Evolutionary conservation across 2,113 vertebrate species (phyloP).

Genomic region (Quiscalus mexicanus): DNA sequence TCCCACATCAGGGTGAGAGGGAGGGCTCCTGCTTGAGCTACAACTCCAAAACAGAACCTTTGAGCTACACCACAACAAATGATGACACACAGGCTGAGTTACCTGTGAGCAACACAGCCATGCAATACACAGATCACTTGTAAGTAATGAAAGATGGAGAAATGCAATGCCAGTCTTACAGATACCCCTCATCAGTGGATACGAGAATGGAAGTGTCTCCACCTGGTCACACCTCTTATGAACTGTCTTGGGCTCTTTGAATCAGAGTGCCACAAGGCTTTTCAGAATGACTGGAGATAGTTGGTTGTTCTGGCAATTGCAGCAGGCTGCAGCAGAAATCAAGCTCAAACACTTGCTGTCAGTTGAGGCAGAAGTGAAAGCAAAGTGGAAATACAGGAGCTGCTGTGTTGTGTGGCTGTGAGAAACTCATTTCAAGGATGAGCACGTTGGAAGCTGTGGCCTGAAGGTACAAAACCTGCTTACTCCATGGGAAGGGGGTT

Average conservation of each 20-base stretch:
- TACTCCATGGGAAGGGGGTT: background rate
- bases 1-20: background rate
- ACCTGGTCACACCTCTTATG: fast-evolving
- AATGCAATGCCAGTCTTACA: background rate
- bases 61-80: background rate
- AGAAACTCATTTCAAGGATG: background rate
- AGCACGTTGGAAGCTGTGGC: background rate
- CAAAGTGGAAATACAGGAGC: background rate
- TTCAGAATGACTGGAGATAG: background rate
- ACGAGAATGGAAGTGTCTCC: background rate
- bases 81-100: background rate
- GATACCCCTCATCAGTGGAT: background rate
- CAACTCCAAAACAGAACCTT: background rate
- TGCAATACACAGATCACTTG: no score
- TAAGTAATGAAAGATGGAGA: background rate
- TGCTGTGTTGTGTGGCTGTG: background rate
- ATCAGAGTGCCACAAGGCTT: background rate
- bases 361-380: background rate
- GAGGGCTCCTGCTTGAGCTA: background rate
- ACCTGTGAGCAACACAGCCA: background rate
- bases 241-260: background rate
- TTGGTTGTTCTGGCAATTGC: background rate
- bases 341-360: background rate
- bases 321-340: background rate
- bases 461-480: background rate